These are phyloP conservation scores for Cygnus olor DNA, from an alignment of 2,797 vertebrate genomes.

Conservation along the genomic window DNA sequence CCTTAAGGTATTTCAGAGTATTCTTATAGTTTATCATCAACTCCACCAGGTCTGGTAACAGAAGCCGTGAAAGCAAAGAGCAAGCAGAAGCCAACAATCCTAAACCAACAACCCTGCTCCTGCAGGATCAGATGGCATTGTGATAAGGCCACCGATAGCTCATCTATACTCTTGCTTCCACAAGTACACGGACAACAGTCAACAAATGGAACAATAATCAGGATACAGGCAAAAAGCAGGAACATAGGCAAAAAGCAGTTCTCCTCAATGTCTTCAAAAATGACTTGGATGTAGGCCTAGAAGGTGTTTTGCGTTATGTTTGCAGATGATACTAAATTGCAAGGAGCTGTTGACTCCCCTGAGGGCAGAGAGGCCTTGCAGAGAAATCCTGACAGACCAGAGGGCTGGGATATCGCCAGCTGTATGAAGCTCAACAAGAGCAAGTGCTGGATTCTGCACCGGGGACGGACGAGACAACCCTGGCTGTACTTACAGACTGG, in stretches of 20 bases:
- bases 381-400: too few species aligned
- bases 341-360: too few species aligned
- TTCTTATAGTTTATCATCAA: neutral
- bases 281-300: too few species aligned
- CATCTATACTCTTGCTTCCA: neutral
- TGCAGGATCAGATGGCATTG: neutral
- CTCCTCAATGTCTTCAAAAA: too few species aligned
- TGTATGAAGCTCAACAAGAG: too few species aligned
- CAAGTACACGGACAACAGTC: neutral
- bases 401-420: too few species aligned
- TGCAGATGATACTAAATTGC: too few species aligned
- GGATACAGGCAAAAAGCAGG: neutral
- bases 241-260: neutral
- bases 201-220: neutral
- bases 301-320: too few species aligned
- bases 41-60: neutral
- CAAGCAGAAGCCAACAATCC: neutral
- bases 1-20: neutral
- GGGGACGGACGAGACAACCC: too few species aligned
- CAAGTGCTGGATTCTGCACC: too few species aligned
- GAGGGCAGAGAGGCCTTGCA: too few species aligned
- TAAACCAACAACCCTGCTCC: neutral
- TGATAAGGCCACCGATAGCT: neutral
- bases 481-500: too few species aligned
- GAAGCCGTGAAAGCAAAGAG: neutral